Conservation (phyloP, 2,888 invertebrate genomes). For the Invenusta paracnida region DNA sequence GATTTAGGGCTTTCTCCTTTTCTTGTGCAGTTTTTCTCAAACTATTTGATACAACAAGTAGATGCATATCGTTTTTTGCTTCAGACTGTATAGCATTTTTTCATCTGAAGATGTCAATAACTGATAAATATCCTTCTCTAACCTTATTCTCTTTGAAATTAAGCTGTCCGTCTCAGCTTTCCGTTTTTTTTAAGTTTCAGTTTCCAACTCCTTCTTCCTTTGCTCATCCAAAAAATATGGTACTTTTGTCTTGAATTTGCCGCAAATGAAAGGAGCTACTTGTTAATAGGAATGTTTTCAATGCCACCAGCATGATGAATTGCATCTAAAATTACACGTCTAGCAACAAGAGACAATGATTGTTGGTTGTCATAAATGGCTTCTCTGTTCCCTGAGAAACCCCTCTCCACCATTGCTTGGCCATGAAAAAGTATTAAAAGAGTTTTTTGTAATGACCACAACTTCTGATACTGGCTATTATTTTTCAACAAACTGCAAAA, state of each 20-base stretch:
- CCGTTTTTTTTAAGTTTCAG: neutral
- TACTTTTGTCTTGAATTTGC: neutral
- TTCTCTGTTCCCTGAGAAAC: neutral
- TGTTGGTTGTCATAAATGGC: neutral
- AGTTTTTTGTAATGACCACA: neutral
- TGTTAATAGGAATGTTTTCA: neutral
- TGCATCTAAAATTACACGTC: neutral
- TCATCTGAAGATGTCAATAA: neutral
- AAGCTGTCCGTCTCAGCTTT: neutral
- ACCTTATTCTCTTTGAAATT: neutral
- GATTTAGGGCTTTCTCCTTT: neutral
- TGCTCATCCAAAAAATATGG: neutral
- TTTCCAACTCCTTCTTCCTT: neutral
- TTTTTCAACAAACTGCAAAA: neutral
- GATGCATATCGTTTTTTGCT: neutral
- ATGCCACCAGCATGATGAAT: neutral
- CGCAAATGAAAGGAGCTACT: neutral
- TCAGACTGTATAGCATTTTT: neutral
- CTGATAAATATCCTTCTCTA: neutral
- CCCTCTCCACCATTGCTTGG: neutral
- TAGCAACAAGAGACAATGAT: neutral
- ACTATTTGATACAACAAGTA: neutral
- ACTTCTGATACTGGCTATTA: neutral
- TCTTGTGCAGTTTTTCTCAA: neutral
- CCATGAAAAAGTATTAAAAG: neutral